Base-by-base conservation (phyloP, 2,113 vertebrate species). In the Myocastor coypus region DNA sequence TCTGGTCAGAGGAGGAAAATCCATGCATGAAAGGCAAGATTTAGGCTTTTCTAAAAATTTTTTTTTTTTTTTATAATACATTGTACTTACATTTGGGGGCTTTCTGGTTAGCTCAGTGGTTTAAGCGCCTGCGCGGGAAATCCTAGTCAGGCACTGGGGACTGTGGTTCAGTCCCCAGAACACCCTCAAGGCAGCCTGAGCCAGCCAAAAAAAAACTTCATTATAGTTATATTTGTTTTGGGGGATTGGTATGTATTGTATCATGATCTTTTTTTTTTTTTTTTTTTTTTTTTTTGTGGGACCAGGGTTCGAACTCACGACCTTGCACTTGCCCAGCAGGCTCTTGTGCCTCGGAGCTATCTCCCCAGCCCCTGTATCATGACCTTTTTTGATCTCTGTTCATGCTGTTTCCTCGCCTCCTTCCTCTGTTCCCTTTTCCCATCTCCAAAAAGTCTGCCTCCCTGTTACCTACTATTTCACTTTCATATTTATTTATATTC, bases 1-100 rank as follows among this genome's bases (percentile, higher is more conserved):
- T 11, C 84, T 66, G 42, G 80, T n/a, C 7, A 87, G 52, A 87
- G 59, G 93, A 68, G 81, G 55, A 94, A 87, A 92, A 66, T 90
- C 26, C 14, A 4, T n/a, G 17, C 30, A 24, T 61, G 28, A 26
- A 89, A 87, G 75, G 37, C 28, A 50, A 19, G 8, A 12, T 77
- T 87, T 85, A 59, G 37, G 71, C 46, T 57, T 78, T 75, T 75
- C 20, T 10, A 69, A n/a, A 69, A n/a, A 71, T 8, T 9, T 10
- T 13, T 8, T 9, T 10, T 13, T 42, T 75, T 75, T 46, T 75
- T 75, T 42, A 24, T 46, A 40, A 75, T 28, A 14, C 73, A 75
- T 46, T 42, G 6, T 46, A 42, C 42, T 46, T 28, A 28, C 46
- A 46, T 46, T 46, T 46, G 46, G 46, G 46, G 46, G 46, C 46